Base-by-base conservation (phyloP, 2,113 vertebrate genomes). In the Bos indicus region DNA sequence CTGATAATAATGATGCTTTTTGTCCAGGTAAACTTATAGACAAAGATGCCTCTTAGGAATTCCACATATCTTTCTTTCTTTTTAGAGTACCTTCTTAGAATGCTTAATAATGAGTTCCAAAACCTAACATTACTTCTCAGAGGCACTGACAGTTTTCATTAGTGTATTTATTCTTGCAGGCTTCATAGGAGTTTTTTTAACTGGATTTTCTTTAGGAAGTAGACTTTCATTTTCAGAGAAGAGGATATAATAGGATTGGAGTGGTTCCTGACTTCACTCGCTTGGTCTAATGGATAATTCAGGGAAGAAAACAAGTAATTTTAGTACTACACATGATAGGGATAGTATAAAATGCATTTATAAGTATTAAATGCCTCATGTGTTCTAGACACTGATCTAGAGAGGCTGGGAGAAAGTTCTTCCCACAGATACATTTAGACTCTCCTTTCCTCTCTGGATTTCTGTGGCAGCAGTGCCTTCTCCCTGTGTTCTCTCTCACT, bases 161-260 rank as follows among this genome's bases (percentile, higher is more conserved):
- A 90, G 89, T 74, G 5, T 78, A 8, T 82, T 95, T 94, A 57
- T 51, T 59, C 36, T 40, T 57, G 16, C 5, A 71, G 25, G 6
- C 9, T 71, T 90, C 84, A 25, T 74, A 95, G 64, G 30, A 71
- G 25, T 84, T 80, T 33, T 94, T 83, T n/a, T 77, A 86, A 71
- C 82, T 88, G 59, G 62, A 10, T 80, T 94, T 95, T 94, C 62
- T 95, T 85, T 25, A 91, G 82, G 52, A 96, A 57, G 26, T 78
- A 28, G 26, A 64, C 71, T 87, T 94, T 43, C 4, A 40, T 77
- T 97, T 83, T 51, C 15, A 7, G 15, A 88, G n/a, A 90, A 77
- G 52, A 64, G 36, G 5, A 11, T 83, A 83, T 62, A 62, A 60
- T 77, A 74, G 19, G 57, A 83, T 33, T 83, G 30, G 51, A 90